Percentiles rank a stretch among this genome's conserved stretches.
These are phyloP conservation scores for Parauchenoglanis punctatus DNA, from an alignment of 2,797 vertebrate genomes.

Conservation along the genomic window DNA sequence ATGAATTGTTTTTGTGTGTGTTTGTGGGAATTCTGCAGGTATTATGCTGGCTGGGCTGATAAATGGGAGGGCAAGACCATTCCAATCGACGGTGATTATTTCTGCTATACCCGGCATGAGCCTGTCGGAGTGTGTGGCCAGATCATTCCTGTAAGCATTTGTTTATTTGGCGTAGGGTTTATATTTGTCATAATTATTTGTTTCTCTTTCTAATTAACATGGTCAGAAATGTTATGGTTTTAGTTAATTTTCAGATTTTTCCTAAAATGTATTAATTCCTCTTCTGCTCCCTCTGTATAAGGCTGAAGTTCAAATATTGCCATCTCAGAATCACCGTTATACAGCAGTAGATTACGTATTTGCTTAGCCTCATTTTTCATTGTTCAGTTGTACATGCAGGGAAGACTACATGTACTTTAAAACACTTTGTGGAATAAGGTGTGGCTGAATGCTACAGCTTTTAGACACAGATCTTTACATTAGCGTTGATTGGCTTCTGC, in stretches of 20 bases:
- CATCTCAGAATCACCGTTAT: not conserved
- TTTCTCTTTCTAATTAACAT: not conserved
- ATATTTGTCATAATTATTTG: not conserved
- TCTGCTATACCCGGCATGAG: conserved; percentile 93
- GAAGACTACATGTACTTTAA: not conserved
- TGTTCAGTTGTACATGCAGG: not conserved
- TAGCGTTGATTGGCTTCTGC: not conserved
- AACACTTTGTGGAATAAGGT: not conserved
- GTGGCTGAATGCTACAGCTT: not conserved
- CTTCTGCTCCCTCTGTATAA: not conserved
- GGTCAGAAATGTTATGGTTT: not conserved
- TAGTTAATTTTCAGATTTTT: not conserved
- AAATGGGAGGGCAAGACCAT: conserved; percentile 96
- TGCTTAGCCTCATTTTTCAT: not conserved
- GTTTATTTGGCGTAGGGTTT: not conserved
- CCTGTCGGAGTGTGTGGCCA: conserved; percentile 93
- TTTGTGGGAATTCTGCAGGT: conserved; percentile 69
- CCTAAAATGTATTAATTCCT: not conserved
- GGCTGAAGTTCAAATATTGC: no score
- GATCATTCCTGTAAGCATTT: conserved; percentile 89
- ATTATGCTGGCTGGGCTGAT: conserved; percentile 95
- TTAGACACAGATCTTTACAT: not conserved
- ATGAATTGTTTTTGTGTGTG: not conserved
- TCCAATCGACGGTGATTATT: conserved; percentile 90
- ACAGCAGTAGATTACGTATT: not conserved